Evolutionary conservation across 2,113 vertebrate genomes (phyloP).

Genomic region (Cryptoleucopteryx plumbea): DNA sequence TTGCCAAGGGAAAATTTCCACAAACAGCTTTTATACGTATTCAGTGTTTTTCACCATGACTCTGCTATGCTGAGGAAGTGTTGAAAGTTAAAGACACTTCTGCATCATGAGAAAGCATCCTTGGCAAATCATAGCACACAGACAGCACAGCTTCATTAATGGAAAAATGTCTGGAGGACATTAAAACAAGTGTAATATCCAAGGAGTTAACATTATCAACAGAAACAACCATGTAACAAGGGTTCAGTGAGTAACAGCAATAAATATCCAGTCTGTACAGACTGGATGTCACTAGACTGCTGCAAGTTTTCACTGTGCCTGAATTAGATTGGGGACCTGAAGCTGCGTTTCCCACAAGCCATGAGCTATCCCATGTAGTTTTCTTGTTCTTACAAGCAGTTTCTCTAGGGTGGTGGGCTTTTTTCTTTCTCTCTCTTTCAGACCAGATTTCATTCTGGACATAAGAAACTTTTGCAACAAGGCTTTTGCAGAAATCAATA

Average conservation of each 20-base stretch:
- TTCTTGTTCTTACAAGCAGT: background rate
- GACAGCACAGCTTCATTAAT: background rate
- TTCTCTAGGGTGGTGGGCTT: background rate
- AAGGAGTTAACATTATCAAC: background rate
- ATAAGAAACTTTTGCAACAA: background rate
- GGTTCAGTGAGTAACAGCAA: background rate
- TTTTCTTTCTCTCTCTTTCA: background rate
- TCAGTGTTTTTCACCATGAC: background rate
- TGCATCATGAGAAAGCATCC: background rate
- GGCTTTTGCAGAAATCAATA: background rate
- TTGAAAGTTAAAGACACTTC: background rate
- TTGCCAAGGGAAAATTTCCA: background rate
- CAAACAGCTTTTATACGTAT: background rate
- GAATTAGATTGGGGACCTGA: background rate
- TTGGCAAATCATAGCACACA: background rate
- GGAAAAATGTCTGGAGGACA: background rate
- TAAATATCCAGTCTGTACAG: background rate
- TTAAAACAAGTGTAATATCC: background rate
- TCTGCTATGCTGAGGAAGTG: background rate
- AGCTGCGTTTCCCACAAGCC: background rate
- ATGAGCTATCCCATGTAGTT: background rate
- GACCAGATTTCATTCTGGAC: background rate
- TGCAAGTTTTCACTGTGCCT: background rate
- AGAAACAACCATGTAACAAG: background rate
- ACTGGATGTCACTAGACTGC: background rate